Evolutionary conservation across 2,113 vertebrate species (phyloP).

Genomic region (Catharus fuscescens): DNA sequence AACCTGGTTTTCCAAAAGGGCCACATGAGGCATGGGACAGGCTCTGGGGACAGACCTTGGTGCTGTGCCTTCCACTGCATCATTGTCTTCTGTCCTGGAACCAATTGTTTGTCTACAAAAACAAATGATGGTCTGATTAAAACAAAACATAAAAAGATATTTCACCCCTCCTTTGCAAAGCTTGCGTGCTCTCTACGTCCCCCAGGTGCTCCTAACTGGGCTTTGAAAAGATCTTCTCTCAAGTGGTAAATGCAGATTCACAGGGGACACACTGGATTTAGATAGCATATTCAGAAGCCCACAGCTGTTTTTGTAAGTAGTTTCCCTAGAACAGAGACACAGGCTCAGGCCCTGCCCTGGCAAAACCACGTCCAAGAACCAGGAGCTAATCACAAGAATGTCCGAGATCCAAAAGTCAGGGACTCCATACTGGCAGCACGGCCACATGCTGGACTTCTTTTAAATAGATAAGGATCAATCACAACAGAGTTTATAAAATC

Average conservation of each 20-base stretch:
- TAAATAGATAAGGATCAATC: neutral
- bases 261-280: neutral
- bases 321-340: neutral
- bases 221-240: neutral
- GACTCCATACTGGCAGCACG: neutral
- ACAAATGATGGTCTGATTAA: neutral
- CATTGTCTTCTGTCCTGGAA: neutral
- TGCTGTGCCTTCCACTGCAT: neutral
- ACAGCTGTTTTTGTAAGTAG: neutral
- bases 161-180: neutral
- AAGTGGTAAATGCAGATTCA: neutral
- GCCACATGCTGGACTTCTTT: neutral
- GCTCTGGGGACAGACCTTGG: neutral
- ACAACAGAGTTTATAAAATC: neutral
- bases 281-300: neutral
- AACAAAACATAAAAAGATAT: neutral
- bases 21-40: fast-evolving
- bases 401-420: neutral
- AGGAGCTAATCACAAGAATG: neutral
- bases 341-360: neutral
- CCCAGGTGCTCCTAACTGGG: neutral
- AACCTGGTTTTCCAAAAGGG: neutral
- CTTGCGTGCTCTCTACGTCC: fast-evolving
- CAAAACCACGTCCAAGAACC: neutral
- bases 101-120: neutral